Evolutionary conservation across 1,140 invertebrate species (phyloP).

Genomic region (Dryas iulia): DNA sequence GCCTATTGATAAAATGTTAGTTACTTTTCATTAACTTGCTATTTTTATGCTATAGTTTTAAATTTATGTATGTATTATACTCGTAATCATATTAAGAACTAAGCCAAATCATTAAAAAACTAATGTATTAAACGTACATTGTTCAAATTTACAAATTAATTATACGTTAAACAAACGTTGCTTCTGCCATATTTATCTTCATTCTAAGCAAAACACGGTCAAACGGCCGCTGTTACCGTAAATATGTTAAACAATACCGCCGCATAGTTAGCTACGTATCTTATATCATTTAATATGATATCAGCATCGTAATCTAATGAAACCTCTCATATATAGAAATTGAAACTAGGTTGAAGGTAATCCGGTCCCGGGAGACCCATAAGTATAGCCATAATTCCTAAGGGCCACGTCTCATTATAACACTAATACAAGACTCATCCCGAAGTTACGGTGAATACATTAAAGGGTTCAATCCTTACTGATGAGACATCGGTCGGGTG

Average conservation of each 20-base stretch:
- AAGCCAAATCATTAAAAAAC: too few relatives aligned
- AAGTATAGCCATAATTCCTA: slow-evolving; percentile 78
- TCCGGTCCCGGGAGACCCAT: slow-evolving; percentile 58
- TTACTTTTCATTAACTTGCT: too few relatives aligned
- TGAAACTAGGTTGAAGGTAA: slow-evolving; percentile 71
- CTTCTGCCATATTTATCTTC: not conserved
- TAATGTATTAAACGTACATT: too few relatives aligned
- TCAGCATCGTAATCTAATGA: slow-evolving; percentile 49
- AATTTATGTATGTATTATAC: too few relatives aligned
- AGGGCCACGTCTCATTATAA: slow-evolving; percentile 79
- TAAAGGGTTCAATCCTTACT: slow-evolving; percentile 80
- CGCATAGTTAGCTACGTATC: not conserved
- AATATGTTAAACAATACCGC: not conserved
- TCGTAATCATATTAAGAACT: too few relatives aligned
- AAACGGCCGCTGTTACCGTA: not conserved
- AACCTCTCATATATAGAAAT: slow-evolving; percentile 65
- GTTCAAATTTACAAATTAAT: not conserved
- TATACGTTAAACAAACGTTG: not conserved
- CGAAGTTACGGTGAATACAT: slow-evolving; percentile 79
- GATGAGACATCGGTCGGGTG: slow-evolving; percentile 74
- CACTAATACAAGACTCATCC: slow-evolving; percentile 80
- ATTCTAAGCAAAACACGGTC: not conserved
- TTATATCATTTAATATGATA: slow-evolving; percentile 40
- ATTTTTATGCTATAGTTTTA: too few relatives aligned
- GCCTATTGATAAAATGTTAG: too few relatives aligned